Percentiles rank a stretch among this genome's conserved stretches.
phyloP scores from a whole-genome alignment of 2,113 vertebrate species.

The Ciconia boyciana region DNA sequence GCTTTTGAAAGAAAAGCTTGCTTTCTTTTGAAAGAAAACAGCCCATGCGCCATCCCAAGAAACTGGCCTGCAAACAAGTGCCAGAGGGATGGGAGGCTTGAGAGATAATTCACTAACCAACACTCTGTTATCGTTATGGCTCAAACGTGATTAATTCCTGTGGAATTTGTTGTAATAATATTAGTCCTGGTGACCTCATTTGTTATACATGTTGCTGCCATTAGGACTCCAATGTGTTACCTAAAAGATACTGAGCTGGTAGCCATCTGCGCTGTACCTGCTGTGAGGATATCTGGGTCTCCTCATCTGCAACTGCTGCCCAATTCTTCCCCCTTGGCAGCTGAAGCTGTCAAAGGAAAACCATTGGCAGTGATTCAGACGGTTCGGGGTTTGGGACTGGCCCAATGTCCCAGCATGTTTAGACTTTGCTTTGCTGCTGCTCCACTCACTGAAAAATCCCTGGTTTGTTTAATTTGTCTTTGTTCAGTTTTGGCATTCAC shows the following conservation, averaged over 20 bases:
- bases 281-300: background rate
- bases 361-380: background rate
- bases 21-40: background rate
- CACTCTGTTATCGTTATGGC: background rate
- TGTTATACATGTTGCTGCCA: background rate
- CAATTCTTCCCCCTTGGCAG: background rate
- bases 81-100: background rate
- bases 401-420: background rate
- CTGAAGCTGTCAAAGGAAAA: background rate
- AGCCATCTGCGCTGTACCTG: slow-evolving; percentile 6
- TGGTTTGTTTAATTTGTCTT: background rate
- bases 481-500: background rate
- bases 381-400: background rate
- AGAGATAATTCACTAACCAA: background rate
- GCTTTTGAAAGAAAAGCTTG: background rate
- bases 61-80: background rate
- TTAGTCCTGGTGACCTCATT: slow-evolving; percentile 28
- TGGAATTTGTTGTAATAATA: slow-evolving; percentile 47
- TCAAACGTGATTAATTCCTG: slow-evolving; percentile 22
- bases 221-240: background rate
- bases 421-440: background rate
- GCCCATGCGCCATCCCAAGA: background rate
- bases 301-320: background rate
- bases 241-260: background rate
- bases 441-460: background rate